Evolutionary conservation across 1,140 invertebrate genomes (phyloP).

Genomic region (Micrasema longulum): DNA sequence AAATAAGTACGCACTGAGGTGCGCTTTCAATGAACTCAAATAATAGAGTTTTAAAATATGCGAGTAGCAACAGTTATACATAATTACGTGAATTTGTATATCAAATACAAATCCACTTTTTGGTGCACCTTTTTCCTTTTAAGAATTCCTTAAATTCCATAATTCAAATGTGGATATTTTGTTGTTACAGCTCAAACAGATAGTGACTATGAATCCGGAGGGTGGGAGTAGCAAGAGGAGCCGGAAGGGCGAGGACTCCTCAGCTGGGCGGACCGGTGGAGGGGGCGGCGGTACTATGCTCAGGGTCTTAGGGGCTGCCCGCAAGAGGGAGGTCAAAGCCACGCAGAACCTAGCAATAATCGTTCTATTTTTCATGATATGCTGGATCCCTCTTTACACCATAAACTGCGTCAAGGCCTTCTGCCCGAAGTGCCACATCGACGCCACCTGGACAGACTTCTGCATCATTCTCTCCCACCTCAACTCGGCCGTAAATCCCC

Average conservation of each 20-base stretch:
- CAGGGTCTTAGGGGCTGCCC: constrained; percentile 80
- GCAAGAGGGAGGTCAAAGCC: constrained; percentile 89
- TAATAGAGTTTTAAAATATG: too few relatives aligned
- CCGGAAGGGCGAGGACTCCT: constrained; percentile 65
- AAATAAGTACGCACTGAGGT: too few relatives aligned
- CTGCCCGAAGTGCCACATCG: constrained; percentile 75
- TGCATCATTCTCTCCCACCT: constrained; percentile 90
- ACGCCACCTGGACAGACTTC: constrained; percentile 77
- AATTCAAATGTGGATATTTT: too few relatives aligned
- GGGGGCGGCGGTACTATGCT: constrained; percentile 74
- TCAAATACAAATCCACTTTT: too few relatives aligned
- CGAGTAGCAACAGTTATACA: too few relatives aligned
- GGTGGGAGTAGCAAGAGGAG: constrained; percentile 45
- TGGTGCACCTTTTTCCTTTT: too few relatives aligned
- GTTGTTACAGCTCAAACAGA: constrained; percentile 59
- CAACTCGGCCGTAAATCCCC: constrained; percentile 89
- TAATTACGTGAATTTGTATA: too few relatives aligned
- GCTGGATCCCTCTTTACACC: constrained; percentile 93
- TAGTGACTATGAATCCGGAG: constrained; percentile 69
- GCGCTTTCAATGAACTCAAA: too few relatives aligned
- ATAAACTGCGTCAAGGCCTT: constrained; percentile 91
- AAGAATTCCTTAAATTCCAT: too few relatives aligned
- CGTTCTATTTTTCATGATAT: constrained; percentile 91
- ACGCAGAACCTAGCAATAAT: constrained; percentile 92
- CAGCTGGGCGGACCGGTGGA: constrained; percentile 70